phyloP scores from a whole-genome alignment of 2,888 invertebrate genomes.

The Rotaria socialis region DNA sequence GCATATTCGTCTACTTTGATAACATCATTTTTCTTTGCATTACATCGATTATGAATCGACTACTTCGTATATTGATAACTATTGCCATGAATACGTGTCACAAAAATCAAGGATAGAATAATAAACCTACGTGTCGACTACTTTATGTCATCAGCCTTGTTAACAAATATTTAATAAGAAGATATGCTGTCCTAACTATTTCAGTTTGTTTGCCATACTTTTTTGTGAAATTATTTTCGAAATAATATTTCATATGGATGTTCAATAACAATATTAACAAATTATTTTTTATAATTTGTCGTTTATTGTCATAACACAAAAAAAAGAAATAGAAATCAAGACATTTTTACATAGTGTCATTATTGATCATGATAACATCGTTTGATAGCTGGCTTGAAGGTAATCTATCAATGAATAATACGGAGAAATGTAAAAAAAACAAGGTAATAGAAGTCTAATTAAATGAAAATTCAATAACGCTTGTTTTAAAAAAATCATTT shows the following conservation, averaged over 20 bases:
- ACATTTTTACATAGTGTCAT: not conserved
- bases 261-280: not conserved
- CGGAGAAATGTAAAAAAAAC: not conserved
- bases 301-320: not conserved
- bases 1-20: not conserved
- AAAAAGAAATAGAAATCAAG: not conserved
- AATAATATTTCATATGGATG: not conserved
- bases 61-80: not conserved
- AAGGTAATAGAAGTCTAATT: not conserved
- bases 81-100: not conserved
- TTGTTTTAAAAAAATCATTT: not conserved
- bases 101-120: not conserved
- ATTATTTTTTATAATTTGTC: not conserved
- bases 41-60: not conserved
- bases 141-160: not conserved
- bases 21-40: not conserved
- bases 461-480: not conserved
- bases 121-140: not conserved
- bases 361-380: not conserved
- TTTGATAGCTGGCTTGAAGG: not conserved
- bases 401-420: not conserved
- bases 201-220: not conserved
- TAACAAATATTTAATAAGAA: not conserved
- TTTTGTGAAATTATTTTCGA: not conserved
- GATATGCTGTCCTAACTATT: not conserved